phyloP scores from a whole-genome alignment of 1,140 invertebrate genomes.

The Polypedilum pembai region DNA sequence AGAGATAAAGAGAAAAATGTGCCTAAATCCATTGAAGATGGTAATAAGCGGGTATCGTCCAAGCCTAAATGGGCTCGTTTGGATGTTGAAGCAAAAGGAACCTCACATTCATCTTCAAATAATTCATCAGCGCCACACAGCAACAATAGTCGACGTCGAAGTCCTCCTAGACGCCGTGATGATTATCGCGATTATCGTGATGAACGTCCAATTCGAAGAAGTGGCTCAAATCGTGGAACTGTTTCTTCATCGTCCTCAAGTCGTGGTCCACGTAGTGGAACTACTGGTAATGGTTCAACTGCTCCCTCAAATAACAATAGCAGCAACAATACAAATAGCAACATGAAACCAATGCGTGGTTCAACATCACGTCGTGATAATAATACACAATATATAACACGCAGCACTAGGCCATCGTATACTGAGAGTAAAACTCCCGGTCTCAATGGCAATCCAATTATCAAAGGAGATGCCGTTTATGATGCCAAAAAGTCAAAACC shows the following conservation, averaged over 20 bases:
- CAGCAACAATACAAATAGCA: not conserved
- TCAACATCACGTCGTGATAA: conserved; percentile 12
- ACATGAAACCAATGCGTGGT: not conserved
- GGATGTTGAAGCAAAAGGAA: conserved; percentile 7
- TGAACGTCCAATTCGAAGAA: not conserved
- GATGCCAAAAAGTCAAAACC: conserved; percentile 22
- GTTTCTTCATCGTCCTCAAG: not conserved
- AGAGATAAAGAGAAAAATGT: not conserved
- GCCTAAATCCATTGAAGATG: conserved; percentile 14
- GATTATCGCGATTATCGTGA: conserved; percentile 14
- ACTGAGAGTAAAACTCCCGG: conserved; percentile 20
- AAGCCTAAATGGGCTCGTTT: conserved; percentile 21
- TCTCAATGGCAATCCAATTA: not conserved
- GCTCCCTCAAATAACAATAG: not conserved
- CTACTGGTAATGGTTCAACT: not conserved
- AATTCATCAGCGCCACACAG: not conserved
- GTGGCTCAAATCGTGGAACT: not conserved
- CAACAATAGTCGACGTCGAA: conserved; percentile 20
- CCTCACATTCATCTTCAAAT: not conserved
- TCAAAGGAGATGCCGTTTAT: not conserved
- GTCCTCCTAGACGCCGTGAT: not conserved
- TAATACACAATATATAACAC: not conserved
- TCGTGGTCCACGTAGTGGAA: not conserved
- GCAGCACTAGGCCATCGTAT: conserved; percentile 14
- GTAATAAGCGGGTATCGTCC: not conserved